Base-by-base conservation (phyloP, 2,888 invertebrate genomes). In the Tanytarsus gracilentus region DNA sequence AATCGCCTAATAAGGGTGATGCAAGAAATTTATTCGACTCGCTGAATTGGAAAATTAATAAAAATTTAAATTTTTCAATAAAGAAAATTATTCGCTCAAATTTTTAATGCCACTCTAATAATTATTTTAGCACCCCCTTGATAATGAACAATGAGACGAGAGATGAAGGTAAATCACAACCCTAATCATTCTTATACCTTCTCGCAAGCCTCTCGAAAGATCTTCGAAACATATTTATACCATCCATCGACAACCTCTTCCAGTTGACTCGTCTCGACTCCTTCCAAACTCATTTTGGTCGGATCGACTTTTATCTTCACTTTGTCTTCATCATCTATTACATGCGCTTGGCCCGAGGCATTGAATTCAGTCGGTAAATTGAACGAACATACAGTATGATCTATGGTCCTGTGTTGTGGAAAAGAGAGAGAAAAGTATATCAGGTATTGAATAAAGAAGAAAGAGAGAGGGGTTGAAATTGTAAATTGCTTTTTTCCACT, bases 231-330 rank as follows among this genome's bases (percentile, higher is more conserved):
- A 64, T 77, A 75, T 52, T 72, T 71, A 26, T 76, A 76, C 79
- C 81, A 80, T 6, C 74, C 72, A 44, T 70, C 69, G 1, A 77
- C 72, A 1, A 75, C 69, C 61, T 77, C 70, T 67, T 81, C 82
- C 62, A 84, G 67, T 66, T 75, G 71, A 5, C 69, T 67, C 64
- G 78, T 67, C n/a, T 77, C 66, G 36, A 70, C 72, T 2, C 68
- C 67, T 4, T 69, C 63, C 1, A 68, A 61, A 5, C 70, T 67
- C 5, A 68, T 60, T 59, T 67, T 69, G 52, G 68, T 71, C 0
- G 69, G 66, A 65, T 74, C 72, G 2, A 74, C 65, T 2, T 64
- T 64, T 25, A 74, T 69, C 55, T 72, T 71, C 14, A 69, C 67
- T 33, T 73, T 67, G 2, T 69, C 67, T 18, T 74, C 74, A 51